phyloP scores from a whole-genome alignment of 2,888 invertebrate genomes.

The Dysmachus trigonus region DNA sequence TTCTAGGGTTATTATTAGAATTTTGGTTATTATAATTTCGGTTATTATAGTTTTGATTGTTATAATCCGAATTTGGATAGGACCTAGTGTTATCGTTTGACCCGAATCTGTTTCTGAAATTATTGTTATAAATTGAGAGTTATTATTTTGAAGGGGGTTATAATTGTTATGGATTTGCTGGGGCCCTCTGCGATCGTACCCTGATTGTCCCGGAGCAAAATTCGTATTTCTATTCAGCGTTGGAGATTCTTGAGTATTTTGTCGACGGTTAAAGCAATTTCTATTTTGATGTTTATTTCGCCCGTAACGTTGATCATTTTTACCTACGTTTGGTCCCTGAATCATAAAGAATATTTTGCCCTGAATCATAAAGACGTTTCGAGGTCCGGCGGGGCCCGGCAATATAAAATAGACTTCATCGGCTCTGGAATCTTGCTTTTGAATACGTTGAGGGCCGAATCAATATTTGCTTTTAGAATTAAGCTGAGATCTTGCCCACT shows the following conservation, averaged over 20 bases:
- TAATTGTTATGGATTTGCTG: neutral
- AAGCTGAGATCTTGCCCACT: neutral
- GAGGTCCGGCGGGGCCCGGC: neutral
- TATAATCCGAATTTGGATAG: too few species aligned
- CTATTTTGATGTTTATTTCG: neutral
- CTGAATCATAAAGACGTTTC: neutral
- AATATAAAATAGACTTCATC: neutral
- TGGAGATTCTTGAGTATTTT: neutral
- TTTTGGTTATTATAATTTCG: too few species aligned
- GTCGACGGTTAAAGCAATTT: neutral
- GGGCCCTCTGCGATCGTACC: too few species aligned
- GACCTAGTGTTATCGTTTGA: too few species aligned
- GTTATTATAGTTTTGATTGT: too few species aligned
- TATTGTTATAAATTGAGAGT: too few species aligned
- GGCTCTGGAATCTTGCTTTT: conserved; percentile 28
- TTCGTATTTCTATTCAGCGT: neutral
- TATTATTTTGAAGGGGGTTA: too few species aligned
- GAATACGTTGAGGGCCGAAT: neutral
- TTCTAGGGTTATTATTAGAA: neutral
- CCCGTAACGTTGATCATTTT: neutral
- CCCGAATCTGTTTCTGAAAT: neutral
- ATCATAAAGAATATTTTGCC: neutral
- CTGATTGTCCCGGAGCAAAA: too few species aligned
- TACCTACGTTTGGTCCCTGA: neutral
- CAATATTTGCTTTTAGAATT: neutral